A percentile compares a stretch with the other conserved stretches of the same genome.
These are phyloP conservation scores for Drosophila parvula DNA, from an alignment of 1,140 invertebrate genomes.

Conservation along the genomic window DNA sequence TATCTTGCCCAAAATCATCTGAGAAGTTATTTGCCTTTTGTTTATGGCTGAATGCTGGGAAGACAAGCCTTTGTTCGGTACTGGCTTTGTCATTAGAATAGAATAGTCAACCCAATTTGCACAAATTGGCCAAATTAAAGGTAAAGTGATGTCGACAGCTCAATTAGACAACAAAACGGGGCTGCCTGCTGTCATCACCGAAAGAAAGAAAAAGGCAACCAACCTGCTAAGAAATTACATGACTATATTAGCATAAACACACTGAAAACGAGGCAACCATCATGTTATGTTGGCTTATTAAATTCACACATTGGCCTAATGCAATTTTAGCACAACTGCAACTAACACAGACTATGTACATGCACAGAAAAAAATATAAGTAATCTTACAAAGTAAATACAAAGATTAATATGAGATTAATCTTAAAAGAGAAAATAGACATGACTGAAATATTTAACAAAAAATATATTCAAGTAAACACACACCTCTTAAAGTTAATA, in stretches of 20 bases:
- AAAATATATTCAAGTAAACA: background rate
- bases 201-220: constrained; percentile 20
- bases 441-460: background rate
- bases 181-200: constrained; percentile 31
- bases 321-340: constrained; percentile 14
- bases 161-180: constrained; percentile 59
- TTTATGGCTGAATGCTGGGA: constrained; percentile 18
- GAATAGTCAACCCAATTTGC: constrained; percentile 41
- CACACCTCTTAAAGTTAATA: background rate
- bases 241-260: constrained; percentile 46
- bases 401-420: background rate
- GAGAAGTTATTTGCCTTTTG: constrained; percentile 11
- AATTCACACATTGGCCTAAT: constrained; percentile 53
- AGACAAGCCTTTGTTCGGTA: constrained; percentile 15
- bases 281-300: constrained; percentile 56
- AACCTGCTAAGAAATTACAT: constrained; percentile 29
- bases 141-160: constrained; percentile 38
- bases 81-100: constrained; percentile 15
- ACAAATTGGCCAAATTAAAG: constrained; percentile 41
- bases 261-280: constrained; percentile 24
- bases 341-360: background rate
- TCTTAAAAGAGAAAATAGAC: background rate
- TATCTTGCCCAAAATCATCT: background rate
- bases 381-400: too few species aligned
- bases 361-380: background rate